These are phyloP conservation scores for Drosophila takahashii DNA, from an alignment of 1,140 invertebrate species.

Conservation along the genomic window DNA sequence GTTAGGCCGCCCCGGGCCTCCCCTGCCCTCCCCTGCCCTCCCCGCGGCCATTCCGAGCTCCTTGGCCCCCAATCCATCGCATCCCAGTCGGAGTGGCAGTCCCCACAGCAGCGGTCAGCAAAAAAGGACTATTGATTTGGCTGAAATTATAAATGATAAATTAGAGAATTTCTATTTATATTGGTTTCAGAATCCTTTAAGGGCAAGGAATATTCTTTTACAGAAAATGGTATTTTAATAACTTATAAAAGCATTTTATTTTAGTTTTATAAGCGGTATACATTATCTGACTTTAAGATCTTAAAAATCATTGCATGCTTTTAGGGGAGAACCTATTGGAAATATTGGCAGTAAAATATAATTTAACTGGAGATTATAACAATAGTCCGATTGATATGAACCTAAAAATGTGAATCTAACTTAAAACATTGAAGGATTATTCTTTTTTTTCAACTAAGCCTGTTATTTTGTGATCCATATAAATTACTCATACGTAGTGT, in stretches of 20 bases:
- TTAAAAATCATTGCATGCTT: not conserved
- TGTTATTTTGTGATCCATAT: too few species aligned
- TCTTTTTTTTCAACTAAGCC: too few species aligned
- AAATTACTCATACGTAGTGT: constrained; percentile 1
- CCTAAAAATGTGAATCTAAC: not conserved
- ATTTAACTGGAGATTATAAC: too few species aligned
- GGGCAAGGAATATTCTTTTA: too few species aligned
- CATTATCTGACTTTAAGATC: too few species aligned
- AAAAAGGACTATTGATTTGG: not conserved
- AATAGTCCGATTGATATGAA: not conserved
- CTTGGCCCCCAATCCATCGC: constrained; percentile 4
- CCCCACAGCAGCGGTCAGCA: constrained; percentile 17
- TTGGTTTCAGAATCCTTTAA: too few species aligned
- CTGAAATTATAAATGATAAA: too few species aligned
- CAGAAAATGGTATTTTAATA: too few species aligned
- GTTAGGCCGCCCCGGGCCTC: constrained; percentile 51
- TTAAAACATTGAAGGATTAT: not conserved
- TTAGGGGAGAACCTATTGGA: not conserved
- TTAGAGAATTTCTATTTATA: too few species aligned
- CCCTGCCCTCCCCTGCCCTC: constrained; percentile 20
- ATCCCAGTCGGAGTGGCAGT: constrained; percentile 37
- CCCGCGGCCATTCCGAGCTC: constrained; percentile 2
- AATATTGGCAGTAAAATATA: not conserved
- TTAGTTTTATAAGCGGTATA: too few species aligned
- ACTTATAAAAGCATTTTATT: too few species aligned